Conservation (phyloP, 2,797 vertebrate species). For the Telmatherina bonti region DNA sequence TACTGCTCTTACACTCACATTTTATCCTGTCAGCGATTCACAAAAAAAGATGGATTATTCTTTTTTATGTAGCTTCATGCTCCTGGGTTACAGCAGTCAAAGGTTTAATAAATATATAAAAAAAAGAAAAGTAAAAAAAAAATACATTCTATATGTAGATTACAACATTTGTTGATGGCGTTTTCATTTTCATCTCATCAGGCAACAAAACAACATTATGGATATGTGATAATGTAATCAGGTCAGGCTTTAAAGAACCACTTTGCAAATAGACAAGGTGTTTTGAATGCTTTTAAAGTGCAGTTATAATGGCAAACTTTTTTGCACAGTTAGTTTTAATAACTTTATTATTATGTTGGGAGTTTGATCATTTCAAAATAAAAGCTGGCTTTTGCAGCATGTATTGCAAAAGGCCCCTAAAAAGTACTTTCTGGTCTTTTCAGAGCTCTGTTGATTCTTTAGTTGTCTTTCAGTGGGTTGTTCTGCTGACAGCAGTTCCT, state of each 20-base stretch:
- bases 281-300: not conserved
- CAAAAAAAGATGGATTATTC: not conserved
- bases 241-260: constrained; percentile 29
- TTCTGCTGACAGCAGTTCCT: not conserved
- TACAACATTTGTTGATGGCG: not conserved
- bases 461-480: not conserved
- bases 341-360: not conserved
- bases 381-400: not conserved
- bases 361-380: no score
- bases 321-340: not conserved
- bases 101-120: not conserved
- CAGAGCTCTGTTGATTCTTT: not conserved
- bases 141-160: constrained; percentile 14
- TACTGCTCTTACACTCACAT: not conserved
- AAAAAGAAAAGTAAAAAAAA: not conserved
- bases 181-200: constrained; percentile 16
- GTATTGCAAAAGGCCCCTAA: not conserved
- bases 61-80: not conserved
- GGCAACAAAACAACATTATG: constrained; percentile 19
- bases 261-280: constrained; percentile 20
- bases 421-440: not conserved
- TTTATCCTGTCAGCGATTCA: not conserved
- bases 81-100: not conserved
- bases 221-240: constrained; percentile 42
- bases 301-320: not conserved